Conservation (phyloP, 2,113 vertebrate species). For the Cochlearius cochlearius region DNA sequence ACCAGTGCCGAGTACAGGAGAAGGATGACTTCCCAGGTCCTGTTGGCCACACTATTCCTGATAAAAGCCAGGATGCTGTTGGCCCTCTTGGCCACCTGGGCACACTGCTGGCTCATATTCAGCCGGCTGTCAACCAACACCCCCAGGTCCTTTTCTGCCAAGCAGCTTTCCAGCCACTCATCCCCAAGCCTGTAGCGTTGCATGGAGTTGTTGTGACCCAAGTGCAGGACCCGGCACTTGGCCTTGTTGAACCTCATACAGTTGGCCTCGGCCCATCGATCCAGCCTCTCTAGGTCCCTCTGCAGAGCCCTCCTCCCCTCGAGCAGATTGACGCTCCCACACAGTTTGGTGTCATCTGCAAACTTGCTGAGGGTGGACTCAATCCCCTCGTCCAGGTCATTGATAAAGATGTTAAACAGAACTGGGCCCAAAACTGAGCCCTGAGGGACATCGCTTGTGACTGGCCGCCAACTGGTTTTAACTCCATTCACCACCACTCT, state of each 20-base stretch:
- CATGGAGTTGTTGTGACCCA: too few relatives aligned
- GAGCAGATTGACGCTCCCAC: rapidly evolving
- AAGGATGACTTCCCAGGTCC: not conserved
- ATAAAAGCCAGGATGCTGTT: not conserved
- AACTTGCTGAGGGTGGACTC: not conserved
- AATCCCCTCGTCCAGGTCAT: not conserved
- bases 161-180: not conserved
- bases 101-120: not conserved
- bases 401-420: not conserved
- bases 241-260: not conserved
- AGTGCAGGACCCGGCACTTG: not conserved
- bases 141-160: not conserved
- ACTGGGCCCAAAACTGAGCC: not conserved
- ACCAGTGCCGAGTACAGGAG: too few relatives aligned
- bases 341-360: not conserved
- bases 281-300: not conserved
- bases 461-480: not conserved
- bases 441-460: not conserved
- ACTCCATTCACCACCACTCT: not conserved
- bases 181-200: too few relatives aligned
- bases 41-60: not conserved
- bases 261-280: not conserved
- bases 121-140: not conserved
- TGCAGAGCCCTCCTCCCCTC: not conserved
- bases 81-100: not conserved